These are phyloP conservation scores for Lasiurus cinereus DNA, from an alignment of 2,113 vertebrate species.

Conservation along the genomic window DNA sequence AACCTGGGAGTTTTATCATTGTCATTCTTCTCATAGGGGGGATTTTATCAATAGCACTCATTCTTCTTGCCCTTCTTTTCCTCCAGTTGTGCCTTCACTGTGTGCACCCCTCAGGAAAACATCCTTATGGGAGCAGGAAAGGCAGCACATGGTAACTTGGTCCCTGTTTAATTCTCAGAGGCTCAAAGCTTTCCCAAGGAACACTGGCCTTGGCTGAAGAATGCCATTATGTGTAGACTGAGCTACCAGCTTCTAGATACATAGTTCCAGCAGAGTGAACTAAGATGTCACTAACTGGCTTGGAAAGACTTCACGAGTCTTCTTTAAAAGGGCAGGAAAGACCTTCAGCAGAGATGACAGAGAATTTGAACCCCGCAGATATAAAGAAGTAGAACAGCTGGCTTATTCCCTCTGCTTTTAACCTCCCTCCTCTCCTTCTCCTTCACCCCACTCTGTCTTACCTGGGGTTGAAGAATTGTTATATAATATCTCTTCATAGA, in stretches of 20 bases:
- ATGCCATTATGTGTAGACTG: background rate
- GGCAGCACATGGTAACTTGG: background rate
- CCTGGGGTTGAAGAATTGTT: background rate
- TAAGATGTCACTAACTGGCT: background rate
- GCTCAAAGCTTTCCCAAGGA: background rate
- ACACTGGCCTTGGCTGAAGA: background rate
- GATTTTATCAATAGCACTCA: background rate
- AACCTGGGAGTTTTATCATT: background rate
- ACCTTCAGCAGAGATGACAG: background rate
- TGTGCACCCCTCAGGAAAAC: background rate
- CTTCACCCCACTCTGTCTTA: background rate
- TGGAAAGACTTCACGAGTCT: background rate
- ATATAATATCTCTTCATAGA: background rate
- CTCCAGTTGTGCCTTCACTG: background rate
- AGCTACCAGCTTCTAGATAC: background rate
- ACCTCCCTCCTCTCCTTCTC: background rate
- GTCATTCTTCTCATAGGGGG: background rate
- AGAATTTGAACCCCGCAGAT: background rate
- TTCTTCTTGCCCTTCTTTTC: background rate
- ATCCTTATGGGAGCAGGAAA: background rate
- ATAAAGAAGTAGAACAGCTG: background rate
- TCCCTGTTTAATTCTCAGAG: slow-evolving; percentile 40
- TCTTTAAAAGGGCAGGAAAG: background rate
- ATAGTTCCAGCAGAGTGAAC: background rate
- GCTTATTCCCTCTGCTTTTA: background rate